phyloP scores from a whole-genome alignment of 2,888 invertebrate species.

The Troides oblongomaculatus region DNA sequence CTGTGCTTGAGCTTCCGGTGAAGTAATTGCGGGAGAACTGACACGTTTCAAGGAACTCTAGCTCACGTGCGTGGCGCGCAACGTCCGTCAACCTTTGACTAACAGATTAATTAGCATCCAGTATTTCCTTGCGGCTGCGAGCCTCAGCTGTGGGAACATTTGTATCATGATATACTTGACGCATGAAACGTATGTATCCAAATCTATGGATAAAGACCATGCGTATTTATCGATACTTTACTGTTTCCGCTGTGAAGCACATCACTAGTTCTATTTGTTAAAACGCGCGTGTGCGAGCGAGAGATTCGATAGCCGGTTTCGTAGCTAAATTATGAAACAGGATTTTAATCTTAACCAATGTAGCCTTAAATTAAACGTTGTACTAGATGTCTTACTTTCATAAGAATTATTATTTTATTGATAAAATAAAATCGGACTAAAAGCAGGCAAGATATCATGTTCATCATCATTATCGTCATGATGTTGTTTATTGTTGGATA shows the following conservation, averaged over 20 bases:
- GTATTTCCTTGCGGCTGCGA: too few relatives aligned
- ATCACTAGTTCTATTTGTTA: background rate
- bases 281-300: background rate
- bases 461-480: background rate
- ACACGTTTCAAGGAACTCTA: too few relatives aligned
- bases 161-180: too few relatives aligned
- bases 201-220: too few relatives aligned
- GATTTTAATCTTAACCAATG: constrained; percentile 13
- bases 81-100: too few relatives aligned
- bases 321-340: background rate
- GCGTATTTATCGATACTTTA: too few relatives aligned
- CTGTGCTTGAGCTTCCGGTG: too few relatives aligned
- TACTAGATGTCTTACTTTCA: constrained; percentile 19
- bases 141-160: too few relatives aligned
- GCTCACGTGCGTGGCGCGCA: too few relatives aligned
- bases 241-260: background rate
- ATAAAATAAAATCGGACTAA: background rate
- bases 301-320: background rate
- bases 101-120: too few relatives aligned
- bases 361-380: constrained; percentile 18
- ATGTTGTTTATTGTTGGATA: background rate
- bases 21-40: too few relatives aligned
- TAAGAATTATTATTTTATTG: constrained; percentile 7
- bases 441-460: constrained; percentile 11
- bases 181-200: too few relatives aligned